Conservation (phyloP, 2,113 vertebrate species). For the Lichenostomus cassidix region DNA sequence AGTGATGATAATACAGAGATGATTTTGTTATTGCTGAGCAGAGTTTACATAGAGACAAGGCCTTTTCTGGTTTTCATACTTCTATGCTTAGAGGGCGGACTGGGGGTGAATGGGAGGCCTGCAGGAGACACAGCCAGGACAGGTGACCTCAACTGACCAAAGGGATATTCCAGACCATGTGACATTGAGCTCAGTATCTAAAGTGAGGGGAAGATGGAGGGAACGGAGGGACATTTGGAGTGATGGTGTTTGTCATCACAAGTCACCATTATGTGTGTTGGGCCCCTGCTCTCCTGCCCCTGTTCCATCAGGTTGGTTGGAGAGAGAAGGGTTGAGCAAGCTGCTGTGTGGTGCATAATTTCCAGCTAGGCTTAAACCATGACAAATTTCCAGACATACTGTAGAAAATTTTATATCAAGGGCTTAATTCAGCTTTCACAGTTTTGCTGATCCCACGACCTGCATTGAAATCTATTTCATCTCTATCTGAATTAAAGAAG, state of each 20-base stretch:
- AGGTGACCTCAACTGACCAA: neutral
- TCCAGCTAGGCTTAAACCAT: neutral
- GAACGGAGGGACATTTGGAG: neutral
- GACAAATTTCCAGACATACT: neutral
- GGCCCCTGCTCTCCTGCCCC: neutral
- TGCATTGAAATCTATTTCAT: neutral
- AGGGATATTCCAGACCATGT: neutral
- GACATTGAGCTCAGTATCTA: too few species aligned
- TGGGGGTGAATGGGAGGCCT: fast-evolving
- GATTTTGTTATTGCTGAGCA: neutral
- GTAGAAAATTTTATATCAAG: neutral
- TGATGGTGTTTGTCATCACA: neutral
- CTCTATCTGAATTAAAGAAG: neutral
- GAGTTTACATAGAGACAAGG: neutral
- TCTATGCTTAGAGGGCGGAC: neutral
- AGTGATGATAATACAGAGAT: neutral
- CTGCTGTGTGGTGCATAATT: neutral
- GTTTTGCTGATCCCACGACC: neutral
- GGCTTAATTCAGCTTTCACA: neutral
- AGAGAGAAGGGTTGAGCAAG: neutral
- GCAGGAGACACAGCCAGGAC: neutral
- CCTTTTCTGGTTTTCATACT: neutral
- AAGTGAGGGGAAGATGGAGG: neutral
- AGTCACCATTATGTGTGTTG: neutral
- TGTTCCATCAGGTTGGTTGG: neutral